Evolutionary conservation across 2,797 vertebrate genomes (phyloP).

Genomic region (Sphenopsis melanotis): DNA sequence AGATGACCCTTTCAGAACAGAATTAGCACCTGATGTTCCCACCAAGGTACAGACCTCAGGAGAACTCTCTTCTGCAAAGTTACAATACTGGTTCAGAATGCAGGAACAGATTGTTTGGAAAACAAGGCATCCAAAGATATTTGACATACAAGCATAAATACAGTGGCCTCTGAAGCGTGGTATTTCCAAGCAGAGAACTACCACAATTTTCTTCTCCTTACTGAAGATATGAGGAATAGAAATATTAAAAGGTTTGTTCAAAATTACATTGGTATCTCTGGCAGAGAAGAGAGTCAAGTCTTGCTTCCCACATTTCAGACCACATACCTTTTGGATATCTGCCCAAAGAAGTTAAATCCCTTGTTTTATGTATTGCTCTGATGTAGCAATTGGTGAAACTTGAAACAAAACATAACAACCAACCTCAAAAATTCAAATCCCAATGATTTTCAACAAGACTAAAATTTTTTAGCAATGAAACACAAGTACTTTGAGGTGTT

Average conservation of each 20-base stretch:
- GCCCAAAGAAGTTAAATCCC: neutral
- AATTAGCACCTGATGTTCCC: neutral
- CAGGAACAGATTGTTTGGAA: neutral
- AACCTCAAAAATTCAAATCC: conserved; percentile 12
- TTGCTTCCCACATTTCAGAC: neutral
- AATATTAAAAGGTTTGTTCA: neutral
- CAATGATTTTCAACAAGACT: neutral
- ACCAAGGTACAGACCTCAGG: neutral
- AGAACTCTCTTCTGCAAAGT: neutral
- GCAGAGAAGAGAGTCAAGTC: neutral
- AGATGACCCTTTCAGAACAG: neutral
- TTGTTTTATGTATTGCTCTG: neutral
- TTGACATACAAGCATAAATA: neutral
- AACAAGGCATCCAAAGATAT: neutral
- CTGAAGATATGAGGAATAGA: neutral
- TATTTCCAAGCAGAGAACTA: neutral
- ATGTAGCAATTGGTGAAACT: neutral
- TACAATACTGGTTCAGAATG: neutral
- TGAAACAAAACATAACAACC: neutral
- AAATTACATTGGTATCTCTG: neutral
- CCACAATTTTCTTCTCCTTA: neutral
- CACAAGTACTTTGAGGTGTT: neutral
- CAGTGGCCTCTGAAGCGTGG: neutral
- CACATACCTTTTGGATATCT: neutral
- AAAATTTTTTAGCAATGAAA: neutral